Base-by-base conservation (phyloP, 2,888 invertebrate genomes). In the Tromatobia lineatoria region DNA sequence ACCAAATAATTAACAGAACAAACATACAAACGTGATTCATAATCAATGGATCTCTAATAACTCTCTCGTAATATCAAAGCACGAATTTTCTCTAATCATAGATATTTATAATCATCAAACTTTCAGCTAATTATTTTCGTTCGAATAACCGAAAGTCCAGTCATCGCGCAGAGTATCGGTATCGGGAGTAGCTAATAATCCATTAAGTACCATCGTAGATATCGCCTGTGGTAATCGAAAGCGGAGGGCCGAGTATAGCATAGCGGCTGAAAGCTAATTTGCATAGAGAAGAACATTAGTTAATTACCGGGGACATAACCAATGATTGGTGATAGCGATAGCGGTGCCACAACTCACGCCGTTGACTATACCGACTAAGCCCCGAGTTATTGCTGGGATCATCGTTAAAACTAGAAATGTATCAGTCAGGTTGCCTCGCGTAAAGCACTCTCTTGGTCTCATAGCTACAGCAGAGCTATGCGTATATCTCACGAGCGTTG, bases 201-300 rank as follows among this genome's bases (percentile, higher is more conserved):
- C 74, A 74, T 74, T 74, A 64, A 47, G 45, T 64, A 59, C 42
- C 42, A 6, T 38, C 38, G 13, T 34, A 23, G 25, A n/a, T 15
- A 74, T n/a, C 18, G 34, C 29, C 18, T 15, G 50, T 61, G 81
- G 66, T 82, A 79, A 82, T 85, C 81, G 84, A 78, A 84, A 82
- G 75, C 45, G 70, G 20, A 73, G 29, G 59, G 15, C 59, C 13
- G 54, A 1, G 8, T 15, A 38, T 61, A 38, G 77, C 73, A 71
- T 69, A 52, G 38, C 61, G 67, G 71, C 66, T 73, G 76, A 85
- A 86, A 82, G 78, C 79, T 90, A 90, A 93, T 93, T 92, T 92
- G 90, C 92, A 91, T 90, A 91, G 89, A 89, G 91, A 92, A 93
- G 92, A 93, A 93, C 93, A 93, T 93, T 93, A 93, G 93, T 93